Conservation (phyloP, 2,797 vertebrate genomes). For the Anguilla pacifica region DNA sequence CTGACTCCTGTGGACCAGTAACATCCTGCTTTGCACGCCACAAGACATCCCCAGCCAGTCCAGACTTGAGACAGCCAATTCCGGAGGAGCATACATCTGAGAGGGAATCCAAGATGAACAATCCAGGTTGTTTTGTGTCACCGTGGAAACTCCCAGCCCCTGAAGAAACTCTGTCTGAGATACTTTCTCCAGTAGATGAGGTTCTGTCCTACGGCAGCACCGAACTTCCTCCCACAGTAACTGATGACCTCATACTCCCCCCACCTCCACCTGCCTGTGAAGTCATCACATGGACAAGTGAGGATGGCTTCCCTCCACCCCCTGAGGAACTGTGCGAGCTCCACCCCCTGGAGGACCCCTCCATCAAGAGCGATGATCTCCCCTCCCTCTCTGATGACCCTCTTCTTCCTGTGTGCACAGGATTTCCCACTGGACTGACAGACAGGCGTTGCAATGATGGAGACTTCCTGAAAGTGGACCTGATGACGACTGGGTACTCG, state of each 20-base stretch:
- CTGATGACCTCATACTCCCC: constrained; percentile 52
- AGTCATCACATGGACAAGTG: constrained; percentile 52
- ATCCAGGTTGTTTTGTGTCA: background rate
- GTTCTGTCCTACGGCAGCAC: constrained; percentile 70
- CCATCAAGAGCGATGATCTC: constrained; percentile 53
- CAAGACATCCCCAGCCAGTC: background rate
- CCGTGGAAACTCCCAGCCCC: background rate
- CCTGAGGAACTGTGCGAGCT: constrained; percentile 47
- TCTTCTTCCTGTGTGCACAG: constrained; percentile 24
- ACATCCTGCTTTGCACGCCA: background rate
- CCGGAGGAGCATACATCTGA: background rate
- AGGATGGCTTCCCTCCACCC: constrained; percentile 63
- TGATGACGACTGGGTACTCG: background rate
- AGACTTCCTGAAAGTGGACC: constrained; percentile 27
- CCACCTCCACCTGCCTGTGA: constrained; percentile 56
- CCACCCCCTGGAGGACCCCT: constrained; percentile 54
- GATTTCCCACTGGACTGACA: constrained; percentile 16
- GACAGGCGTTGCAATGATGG: constrained; percentile 27
- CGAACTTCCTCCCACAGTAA: constrained; percentile 58
- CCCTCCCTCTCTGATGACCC: constrained; percentile 58
- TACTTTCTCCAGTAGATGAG: constrained; percentile 67
- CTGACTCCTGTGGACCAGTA: constrained; percentile 14
- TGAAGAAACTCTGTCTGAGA: constrained; percentile 57
- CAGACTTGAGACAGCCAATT: background rate
- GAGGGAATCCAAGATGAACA: constrained; percentile 12